These are phyloP conservation scores for Apodemia mormo DNA, from an alignment of 2,888 invertebrate genomes.

Conservation along the genomic window DNA sequence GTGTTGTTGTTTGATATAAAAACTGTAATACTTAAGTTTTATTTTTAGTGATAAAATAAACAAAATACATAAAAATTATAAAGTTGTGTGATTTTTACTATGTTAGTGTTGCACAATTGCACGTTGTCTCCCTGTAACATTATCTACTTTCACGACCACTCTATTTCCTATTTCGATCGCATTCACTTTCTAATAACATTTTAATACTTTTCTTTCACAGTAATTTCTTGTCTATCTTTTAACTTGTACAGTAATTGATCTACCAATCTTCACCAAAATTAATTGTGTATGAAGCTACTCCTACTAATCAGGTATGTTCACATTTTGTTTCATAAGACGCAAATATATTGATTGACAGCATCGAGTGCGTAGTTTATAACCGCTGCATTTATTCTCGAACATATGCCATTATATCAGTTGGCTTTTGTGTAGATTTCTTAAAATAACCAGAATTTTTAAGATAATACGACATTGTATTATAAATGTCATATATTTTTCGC, in stretches of 20 bases:
- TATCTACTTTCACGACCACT: constrained; percentile 52
- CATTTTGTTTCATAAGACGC: not conserved
- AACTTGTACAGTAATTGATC: constrained; percentile 40
- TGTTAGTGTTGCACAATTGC: constrained; percentile 60
- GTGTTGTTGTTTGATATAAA: constrained; percentile 78
- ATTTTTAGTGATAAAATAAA: constrained; percentile 81
- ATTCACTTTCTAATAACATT: constrained; percentile 65
- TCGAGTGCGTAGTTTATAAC: not conserved
- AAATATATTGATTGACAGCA: not conserved
- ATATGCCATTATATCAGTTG: too few relatives aligned
- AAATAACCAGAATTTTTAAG: too few relatives aligned
- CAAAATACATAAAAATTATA: constrained; percentile 64
- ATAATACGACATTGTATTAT: too few relatives aligned
- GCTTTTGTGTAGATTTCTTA: too few relatives aligned
- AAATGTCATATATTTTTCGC: too few relatives aligned
- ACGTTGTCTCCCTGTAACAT: constrained; percentile 58
- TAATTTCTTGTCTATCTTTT: constrained; percentile 51
- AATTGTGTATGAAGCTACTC: constrained; percentile 23
- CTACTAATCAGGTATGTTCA: constrained; percentile 27
- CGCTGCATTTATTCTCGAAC: not conserved
- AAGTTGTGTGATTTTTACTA: constrained; percentile 61
- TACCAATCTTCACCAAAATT: constrained; percentile 4
- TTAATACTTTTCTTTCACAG: constrained; percentile 44
- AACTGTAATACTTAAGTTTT: constrained; percentile 80
- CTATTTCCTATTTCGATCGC: constrained; percentile 56